Conservation (phyloP, 2,797 vertebrate genomes). For the Melanotaenia boesemani region DNA sequence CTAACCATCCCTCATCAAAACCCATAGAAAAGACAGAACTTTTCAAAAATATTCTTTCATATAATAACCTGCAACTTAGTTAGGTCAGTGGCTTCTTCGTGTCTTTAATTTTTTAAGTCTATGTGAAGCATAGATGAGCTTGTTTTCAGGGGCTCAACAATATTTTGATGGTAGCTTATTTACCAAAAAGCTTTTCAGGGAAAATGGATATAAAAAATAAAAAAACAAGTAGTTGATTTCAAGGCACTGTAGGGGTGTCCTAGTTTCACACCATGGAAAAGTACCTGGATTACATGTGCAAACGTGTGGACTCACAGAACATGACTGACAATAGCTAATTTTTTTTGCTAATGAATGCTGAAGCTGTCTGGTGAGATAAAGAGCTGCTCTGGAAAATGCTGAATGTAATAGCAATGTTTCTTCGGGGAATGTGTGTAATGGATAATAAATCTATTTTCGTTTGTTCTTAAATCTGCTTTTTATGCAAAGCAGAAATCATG, state of each 20-base stretch:
- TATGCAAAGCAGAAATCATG: slow-evolving; percentile 25
- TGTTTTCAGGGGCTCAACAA: slow-evolving; percentile 33
- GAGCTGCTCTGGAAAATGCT: background rate
- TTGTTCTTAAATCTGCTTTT: background rate
- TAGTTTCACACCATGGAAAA: slow-evolving; percentile 55
- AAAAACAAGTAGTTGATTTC: slow-evolving; percentile 47
- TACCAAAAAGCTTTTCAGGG: slow-evolving; percentile 37
- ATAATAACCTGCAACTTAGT: background rate
- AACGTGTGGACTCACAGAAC: background rate
- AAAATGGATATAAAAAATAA: slow-evolving; percentile 47
- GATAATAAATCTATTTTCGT: slow-evolving; percentile 13
- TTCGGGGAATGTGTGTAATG: background rate
- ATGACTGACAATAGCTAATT: slow-evolving; percentile 24
- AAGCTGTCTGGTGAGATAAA: background rate
- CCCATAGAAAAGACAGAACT: slow-evolving; percentile 13
- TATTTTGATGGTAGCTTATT: slow-evolving; percentile 28
- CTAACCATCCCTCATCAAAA: background rate
- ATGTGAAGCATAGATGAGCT: background rate
- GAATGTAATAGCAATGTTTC: background rate
- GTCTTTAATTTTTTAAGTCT: slow-evolving; percentile 11
- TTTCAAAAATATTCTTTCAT: slow-evolving; percentile 2
- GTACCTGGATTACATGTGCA: slow-evolving; percentile 36
- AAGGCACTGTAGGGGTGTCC: slow-evolving; percentile 52
- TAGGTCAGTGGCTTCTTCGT: slow-evolving; percentile 1
- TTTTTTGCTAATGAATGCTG: slow-evolving; percentile 38